Percentiles rank a stretch among this genome's conserved stretches.
Evolutionary conservation across 2,113 vertebrate species (phyloP).

Genomic region (Toxotes jaculatrix): DNA sequence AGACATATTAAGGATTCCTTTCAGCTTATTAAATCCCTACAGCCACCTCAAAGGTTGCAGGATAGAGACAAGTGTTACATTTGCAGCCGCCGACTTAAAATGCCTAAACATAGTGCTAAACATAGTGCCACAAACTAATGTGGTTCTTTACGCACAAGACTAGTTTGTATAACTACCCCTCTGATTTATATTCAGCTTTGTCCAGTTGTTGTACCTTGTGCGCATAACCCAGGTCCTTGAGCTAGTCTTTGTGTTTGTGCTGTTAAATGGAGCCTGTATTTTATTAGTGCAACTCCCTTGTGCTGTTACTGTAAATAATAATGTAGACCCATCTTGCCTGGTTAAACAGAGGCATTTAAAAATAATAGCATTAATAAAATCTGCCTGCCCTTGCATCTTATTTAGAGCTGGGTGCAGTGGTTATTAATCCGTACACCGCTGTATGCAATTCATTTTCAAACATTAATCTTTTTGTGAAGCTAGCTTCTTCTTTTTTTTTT

Average conservation of each 20-base stretch:
- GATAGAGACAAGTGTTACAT: background rate
- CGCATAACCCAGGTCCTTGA: background rate
- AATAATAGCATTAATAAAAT: constrained; percentile 25
- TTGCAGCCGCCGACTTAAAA: background rate
- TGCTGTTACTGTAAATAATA: constrained; percentile 11
- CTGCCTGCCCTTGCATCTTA: background rate
- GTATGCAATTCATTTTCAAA: constrained; percentile 6
- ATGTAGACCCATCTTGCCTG: background rate
- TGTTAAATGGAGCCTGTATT: background rate
- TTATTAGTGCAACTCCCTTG: background rate
- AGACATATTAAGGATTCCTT: background rate
- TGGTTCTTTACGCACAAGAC: background rate
- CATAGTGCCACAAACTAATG: background rate
- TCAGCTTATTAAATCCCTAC: background rate
- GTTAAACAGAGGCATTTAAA: background rate
- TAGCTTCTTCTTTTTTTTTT: background rate
- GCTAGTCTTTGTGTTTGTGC: background rate
- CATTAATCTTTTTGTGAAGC: background rate
- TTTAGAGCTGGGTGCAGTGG: background rate
- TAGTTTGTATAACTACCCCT: background rate
- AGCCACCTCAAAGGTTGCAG: background rate
- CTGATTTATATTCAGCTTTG: background rate
- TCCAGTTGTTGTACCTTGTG: background rate
- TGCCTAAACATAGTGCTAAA: no score
- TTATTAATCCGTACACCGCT: constrained; percentile 3